A percentile compares a stretch with the other conserved stretches of the same genome.
Conservation (phyloP, 2,113 vertebrate species). For the human (Homo sapiens) region DNA sequence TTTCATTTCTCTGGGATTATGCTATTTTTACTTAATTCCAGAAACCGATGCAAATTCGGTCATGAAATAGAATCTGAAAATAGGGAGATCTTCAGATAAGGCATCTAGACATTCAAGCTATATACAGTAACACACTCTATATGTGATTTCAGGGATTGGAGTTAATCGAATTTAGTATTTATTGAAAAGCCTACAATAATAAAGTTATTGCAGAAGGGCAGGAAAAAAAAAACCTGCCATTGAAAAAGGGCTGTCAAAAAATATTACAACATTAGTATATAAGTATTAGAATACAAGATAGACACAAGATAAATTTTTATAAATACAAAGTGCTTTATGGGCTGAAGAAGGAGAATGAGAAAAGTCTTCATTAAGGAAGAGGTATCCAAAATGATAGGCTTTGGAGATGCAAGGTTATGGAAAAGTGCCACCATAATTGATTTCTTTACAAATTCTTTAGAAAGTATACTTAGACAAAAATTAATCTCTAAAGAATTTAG, state of each 20-base stretch:
- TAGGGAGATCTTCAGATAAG: neutral
- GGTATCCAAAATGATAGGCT: neutral
- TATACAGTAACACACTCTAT: neutral
- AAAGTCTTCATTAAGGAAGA: neutral
- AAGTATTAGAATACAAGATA: neutral
- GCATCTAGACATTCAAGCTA: neutral
- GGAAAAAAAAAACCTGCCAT: neutral
- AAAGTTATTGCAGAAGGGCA: neutral
- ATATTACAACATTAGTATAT: neutral
- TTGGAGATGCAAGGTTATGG: neutral
- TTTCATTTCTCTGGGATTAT: neutral
- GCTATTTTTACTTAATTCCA: neutral
- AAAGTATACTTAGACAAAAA: constrained; percentile 18
- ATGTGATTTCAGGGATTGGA: neutral
- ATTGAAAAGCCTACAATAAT: constrained; percentile 13
- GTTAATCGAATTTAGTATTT: neutral
- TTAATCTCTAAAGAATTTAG: constrained; percentile 11
- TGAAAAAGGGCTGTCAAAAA: neutral
- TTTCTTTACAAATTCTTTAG: neutral
- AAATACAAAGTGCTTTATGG: neutral
- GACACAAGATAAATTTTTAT: neutral
- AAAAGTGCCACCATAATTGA: neutral
- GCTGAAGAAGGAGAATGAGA: neutral
- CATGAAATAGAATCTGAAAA: constrained; percentile 17
- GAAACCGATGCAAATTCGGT: neutral